Conservation (phyloP, 1,140 invertebrate species). For the Micrasema longulum region DNA sequence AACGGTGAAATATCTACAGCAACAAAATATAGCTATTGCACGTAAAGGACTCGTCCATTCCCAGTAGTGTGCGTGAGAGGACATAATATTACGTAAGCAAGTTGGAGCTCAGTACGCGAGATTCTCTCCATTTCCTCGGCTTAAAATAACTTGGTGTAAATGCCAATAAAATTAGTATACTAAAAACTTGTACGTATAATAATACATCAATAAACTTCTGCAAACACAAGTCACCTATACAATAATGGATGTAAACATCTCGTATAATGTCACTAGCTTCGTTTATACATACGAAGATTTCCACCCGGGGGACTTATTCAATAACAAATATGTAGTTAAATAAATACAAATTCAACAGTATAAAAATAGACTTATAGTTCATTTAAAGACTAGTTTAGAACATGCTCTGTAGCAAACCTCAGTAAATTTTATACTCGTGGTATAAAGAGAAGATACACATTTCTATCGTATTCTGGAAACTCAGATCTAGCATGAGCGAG, state of each 20-base stretch:
- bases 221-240: neutral
- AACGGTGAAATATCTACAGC: too few relatives aligned
- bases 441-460: neutral
- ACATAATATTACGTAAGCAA: too few relatives aligned
- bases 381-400: slow-evolving; percentile 21
- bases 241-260: too few relatives aligned
- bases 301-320: neutral
- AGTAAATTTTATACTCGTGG: neutral
- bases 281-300: too few relatives aligned
- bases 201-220: neutral
- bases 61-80: too few relatives aligned
- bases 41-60: too few relatives aligned
- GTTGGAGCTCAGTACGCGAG: neutral
- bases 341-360: slow-evolving; percentile 35
- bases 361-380: slow-evolving; percentile 16
- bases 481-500: neutral
- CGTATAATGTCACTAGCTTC: too few relatives aligned
- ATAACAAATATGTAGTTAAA: slow-evolving; percentile 8
- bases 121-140: slow-evolving; percentile 8
- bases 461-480: neutral
- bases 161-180: slow-evolving; percentile 14
- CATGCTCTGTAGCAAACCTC: neutral
- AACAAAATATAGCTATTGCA: too few relatives aligned
- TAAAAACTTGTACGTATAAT: neutral
- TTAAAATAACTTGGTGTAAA: slow-evolving; percentile 16